Evolutionary conservation across 2,797 vertebrate species (phyloP).

Genomic region (Squalus acanthias): DNA sequence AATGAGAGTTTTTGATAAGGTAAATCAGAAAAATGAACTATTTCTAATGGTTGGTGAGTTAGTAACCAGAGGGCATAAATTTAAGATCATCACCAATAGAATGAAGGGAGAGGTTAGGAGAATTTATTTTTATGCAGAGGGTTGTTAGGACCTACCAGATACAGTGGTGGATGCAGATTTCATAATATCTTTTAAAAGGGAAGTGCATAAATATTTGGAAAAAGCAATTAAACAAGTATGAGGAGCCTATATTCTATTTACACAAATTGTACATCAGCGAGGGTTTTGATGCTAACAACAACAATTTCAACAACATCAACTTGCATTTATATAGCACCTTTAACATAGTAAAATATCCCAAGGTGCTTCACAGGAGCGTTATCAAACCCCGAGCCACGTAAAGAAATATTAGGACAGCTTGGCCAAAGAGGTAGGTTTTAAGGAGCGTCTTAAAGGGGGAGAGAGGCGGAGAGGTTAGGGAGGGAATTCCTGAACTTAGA

Average conservation of each 20-base stretch:
- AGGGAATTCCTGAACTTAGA: too few species aligned
- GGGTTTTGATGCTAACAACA: not conserved
- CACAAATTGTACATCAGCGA: not conserved
- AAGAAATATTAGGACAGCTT: too few species aligned
- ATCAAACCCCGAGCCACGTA: too few species aligned
- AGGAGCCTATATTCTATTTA: not conserved
- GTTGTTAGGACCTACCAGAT: not conserved
- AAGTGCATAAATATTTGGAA: too few species aligned
- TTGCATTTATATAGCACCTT: too few species aligned
- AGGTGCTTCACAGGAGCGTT: too few species aligned
- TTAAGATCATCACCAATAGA: not conserved
- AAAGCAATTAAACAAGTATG: not conserved
- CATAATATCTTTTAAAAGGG: too few species aligned
- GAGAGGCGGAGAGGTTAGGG: too few species aligned
- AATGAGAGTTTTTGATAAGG: not conserved
- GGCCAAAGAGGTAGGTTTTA: too few species aligned
- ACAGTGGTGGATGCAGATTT: not conserved
- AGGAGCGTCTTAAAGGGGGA: too few species aligned
- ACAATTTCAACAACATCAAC: too few species aligned
- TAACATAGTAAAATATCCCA: too few species aligned
- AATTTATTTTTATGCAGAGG: not conserved
- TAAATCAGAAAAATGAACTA: not conserved
- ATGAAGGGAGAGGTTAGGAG: not conserved
- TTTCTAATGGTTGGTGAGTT: not conserved
- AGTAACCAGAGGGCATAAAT: not conserved